phyloP scores from a whole-genome alignment of 2,797 vertebrate genomes.

The Simalia tracyae region DNA sequence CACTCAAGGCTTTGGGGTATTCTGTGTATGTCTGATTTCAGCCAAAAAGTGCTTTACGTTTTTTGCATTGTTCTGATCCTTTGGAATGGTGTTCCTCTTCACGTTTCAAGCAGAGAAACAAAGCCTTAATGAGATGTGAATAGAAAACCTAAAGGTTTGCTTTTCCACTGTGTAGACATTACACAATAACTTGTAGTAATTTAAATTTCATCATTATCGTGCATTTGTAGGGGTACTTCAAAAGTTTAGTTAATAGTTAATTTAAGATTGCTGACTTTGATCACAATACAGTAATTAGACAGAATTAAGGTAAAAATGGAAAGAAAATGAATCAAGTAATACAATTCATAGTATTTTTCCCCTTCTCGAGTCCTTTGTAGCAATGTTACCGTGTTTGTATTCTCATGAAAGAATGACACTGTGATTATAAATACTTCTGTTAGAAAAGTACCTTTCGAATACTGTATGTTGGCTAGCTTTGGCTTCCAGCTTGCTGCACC shows the following conservation, averaged over 20 bases:
- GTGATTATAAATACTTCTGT: constrained; percentile 15
- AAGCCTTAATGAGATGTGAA: constrained; percentile 7
- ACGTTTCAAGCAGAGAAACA: not conserved
- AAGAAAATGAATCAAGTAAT: constrained; percentile 52
- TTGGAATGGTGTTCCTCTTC: not conserved
- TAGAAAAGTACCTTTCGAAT: constrained; percentile 29
- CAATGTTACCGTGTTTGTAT: constrained; percentile 33
- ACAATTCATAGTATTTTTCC: constrained; percentile 8
- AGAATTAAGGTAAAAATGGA: constrained; percentile 54
- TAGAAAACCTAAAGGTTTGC: constrained; percentile 39
- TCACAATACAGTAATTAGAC: constrained; percentile 52
- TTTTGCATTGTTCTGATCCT: not conserved
- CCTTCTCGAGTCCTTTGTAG: not conserved
- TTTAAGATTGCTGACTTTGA: constrained; percentile 50
- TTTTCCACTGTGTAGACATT: constrained; percentile 6
- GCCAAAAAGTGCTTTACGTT: not conserved
- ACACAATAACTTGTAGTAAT: constrained; percentile 3
- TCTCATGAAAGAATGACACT: constrained; percentile 17
- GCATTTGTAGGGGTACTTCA: constrained; percentile 40
- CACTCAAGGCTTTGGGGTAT: not conserved
- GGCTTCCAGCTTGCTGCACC: constrained; percentile 1
- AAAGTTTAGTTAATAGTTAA: constrained; percentile 55
- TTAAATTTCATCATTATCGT: constrained; percentile 33
- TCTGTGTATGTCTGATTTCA: not conserved
- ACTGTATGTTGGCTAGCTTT: not conserved